phyloP scores from a whole-genome alignment of 2,797 vertebrate genomes.

The Enteromius treurensis region DNA sequence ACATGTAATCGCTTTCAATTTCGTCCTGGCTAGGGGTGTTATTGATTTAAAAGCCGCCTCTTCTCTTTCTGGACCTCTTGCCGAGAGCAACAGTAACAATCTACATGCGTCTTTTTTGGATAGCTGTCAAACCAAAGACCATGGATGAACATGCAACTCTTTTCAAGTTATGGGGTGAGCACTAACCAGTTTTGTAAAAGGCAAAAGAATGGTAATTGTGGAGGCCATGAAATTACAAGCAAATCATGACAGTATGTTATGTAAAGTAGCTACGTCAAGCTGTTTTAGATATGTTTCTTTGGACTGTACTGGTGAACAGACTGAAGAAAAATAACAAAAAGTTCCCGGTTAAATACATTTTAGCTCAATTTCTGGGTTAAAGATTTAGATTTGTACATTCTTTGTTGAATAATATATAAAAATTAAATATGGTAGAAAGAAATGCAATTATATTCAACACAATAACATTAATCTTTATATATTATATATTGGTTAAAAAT shows the following conservation, averaged over 20 bases:
- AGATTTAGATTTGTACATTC: not conserved
- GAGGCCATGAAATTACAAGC: not conserved
- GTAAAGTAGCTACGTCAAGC: not conserved
- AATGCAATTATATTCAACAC: not conserved
- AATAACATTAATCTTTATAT: not conserved
- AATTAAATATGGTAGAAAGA: not conserved
- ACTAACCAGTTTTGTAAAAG: not conserved
- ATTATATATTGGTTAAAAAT: too few relatives aligned
- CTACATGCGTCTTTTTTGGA: slow-evolving; percentile 39
- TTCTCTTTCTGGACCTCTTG: slow-evolving; percentile 43
- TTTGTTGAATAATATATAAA: not conserved
- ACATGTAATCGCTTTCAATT: slow-evolving; percentile 31
- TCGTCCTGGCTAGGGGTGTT: slow-evolving; percentile 22
- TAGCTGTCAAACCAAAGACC: slow-evolving; percentile 42
- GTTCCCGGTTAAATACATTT: not conserved
- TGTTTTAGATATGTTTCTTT: not conserved
- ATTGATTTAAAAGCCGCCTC: slow-evolving; percentile 48
- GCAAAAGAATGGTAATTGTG: slow-evolving; percentile 25
- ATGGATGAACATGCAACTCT: slow-evolving; percentile 28
- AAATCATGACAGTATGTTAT: slow-evolving; percentile 20
- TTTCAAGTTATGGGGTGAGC: slow-evolving; percentile 2
- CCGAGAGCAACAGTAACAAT: slow-evolving; percentile 28
- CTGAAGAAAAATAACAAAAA: not conserved
- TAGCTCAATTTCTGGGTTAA: not conserved
- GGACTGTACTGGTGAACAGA: not conserved